Base-by-base conservation (phyloP, 1,140 invertebrate genomes). In the Hyles euphorbiae region DNA sequence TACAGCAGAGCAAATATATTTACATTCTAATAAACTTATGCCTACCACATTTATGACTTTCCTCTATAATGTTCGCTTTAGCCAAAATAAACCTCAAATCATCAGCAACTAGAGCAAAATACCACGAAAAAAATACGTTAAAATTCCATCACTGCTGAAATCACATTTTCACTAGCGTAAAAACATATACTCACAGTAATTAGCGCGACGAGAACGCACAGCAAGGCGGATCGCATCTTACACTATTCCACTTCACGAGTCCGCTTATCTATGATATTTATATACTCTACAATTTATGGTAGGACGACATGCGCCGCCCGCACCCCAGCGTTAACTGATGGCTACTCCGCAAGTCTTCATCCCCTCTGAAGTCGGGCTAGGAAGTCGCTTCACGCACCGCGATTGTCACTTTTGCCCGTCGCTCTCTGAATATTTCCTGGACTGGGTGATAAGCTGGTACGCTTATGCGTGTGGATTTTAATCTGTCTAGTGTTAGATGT, bases 201-300 rank as follows among this genome's bases (percentile, higher is more conserved):
- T 56, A 83, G 63, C 64, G 74, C 71, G 63, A 78, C 71, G 67
- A 85, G 74, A 76, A 83, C 75, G 71, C 78, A 81, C 62, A 76
- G 60, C 49, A 81, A 61, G 43, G 74, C 74, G 71, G 76, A 76
- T 76, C 75, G 66, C 81, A 86, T 86, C 67, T 76, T 78, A 64
- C 81, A 83, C 72, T 75, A 40, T 53, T 50, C 61, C 69, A 72
- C 69, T 70, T 68, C 68, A 69, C 70, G 60, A 56, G 56, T 54
- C 45, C 34, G 34, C 50, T 52, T 33, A 3, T 10, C n/a, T 50
- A 50, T 32, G 9, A 12, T 22, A 12, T 22, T 11, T 22, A 48
- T 58, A 40, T 22, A 4, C 5, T 46, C 53, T 52, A 53, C 22
- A 34, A 33, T 56, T 60, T 63, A 32, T 50, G 10, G 6, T 47